These are phyloP conservation scores for Clupea harengus DNA, from an alignment of 2,113 vertebrate species.

Conservation along the genomic window DNA sequence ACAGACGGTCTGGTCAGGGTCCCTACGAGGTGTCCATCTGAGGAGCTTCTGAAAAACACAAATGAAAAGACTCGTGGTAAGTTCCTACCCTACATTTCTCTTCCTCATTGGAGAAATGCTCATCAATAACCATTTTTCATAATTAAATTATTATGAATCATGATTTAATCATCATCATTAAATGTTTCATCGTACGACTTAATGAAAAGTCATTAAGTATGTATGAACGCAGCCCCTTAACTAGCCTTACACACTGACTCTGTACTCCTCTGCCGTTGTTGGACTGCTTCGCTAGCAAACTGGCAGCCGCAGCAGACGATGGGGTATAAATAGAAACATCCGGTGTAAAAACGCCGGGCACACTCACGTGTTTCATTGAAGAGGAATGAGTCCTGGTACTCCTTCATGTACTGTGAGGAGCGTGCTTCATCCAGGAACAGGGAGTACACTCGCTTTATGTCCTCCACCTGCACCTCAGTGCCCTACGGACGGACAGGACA, in stretches of 20 bases:
- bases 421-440: slow-evolving; percentile 88
- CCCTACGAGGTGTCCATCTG: slow-evolving; percentile 71
- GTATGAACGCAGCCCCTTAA: no score
- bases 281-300: no score
- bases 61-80: not conserved
- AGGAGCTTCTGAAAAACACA: slow-evolving; percentile 59
- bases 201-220: no score
- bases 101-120: not conserved
- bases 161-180: no score
- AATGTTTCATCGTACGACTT: no score
- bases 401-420: slow-evolving; percentile 92
- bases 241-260: no score
- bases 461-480: slow-evolving; percentile 89
- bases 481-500: slow-evolving; percentile 66
- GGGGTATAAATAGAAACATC: not conserved
- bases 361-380: slow-evolving; percentile 90
- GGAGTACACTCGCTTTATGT: slow-evolving; percentile 89
- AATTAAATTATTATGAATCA: no score
- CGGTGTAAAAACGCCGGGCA: not conserved
- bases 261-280: no score
- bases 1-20: slow-evolving; percentile 2
- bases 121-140: no score
- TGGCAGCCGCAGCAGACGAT: no score
- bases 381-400: slow-evolving; percentile 90
- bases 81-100: not conserved